Percentiles rank a stretch among this genome's conserved stretches.
These are phyloP conservation scores for Sweltsa coloradensis DNA, from an alignment of 1,140 invertebrate genomes.

Conservation along the genomic window DNA sequence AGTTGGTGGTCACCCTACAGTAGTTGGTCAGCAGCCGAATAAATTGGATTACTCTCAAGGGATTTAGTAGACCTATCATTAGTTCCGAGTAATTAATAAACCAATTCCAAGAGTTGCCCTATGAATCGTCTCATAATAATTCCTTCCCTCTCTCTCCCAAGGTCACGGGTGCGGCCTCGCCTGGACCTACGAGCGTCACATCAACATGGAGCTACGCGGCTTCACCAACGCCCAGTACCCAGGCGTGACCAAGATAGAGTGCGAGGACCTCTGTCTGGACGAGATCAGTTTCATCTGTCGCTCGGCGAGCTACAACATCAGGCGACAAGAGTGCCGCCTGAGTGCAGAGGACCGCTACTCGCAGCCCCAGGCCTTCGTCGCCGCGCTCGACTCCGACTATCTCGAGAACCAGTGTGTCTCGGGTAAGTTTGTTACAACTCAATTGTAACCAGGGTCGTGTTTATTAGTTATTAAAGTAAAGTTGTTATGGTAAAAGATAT, in stretches of 20 bases:
- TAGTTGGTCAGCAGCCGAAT: too few species aligned
- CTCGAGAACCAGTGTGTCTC: slow-evolving; percentile 38
- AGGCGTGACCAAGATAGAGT: slow-evolving; percentile 29
- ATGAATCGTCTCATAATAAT: too few species aligned
- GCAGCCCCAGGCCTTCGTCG: slow-evolving; percentile 24
- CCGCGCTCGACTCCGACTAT: slow-evolving; percentile 31
- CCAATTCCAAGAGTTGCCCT: too few species aligned
- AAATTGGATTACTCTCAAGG: too few species aligned
- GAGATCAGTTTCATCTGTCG: slow-evolving; percentile 31
- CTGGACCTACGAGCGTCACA: slow-evolving; percentile 35
- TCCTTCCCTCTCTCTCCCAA: too few species aligned
- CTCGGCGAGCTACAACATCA: slow-evolving; percentile 33
- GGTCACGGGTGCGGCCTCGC: slow-evolving; percentile 25
- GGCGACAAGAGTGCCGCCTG: slow-evolving; percentile 30
- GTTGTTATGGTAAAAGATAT: too few species aligned
- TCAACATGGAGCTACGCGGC: slow-evolving; percentile 29
- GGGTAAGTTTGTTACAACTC: too few species aligned
- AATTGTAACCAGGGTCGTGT: too few species aligned
- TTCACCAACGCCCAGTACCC: slow-evolving; percentile 23
- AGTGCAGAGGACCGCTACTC: slow-evolving; percentile 31
- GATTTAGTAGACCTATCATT: too few species aligned
- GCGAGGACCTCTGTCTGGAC: slow-evolving; percentile 32
- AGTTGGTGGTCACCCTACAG: too few species aligned
- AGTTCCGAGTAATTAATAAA: too few species aligned
- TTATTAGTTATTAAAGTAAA: too few species aligned